Conservation (phyloP, 2,113 vertebrate genomes). For the Philantomba maxwellii region DNA sequence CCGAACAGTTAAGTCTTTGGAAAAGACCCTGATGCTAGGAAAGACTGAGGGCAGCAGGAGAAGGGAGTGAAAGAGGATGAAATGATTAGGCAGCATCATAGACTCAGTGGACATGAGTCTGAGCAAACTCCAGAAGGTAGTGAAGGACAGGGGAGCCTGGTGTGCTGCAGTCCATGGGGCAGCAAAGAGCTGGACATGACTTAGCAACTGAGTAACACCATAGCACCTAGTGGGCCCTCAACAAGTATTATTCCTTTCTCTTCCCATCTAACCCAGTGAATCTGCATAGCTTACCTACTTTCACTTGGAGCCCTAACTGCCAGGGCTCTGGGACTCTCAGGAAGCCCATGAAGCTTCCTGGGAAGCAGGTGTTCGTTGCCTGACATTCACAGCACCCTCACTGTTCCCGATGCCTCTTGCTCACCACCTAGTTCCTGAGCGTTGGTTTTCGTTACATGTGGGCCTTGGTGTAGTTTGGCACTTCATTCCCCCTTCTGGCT, state of each 20-base stretch:
- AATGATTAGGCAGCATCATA: neutral
- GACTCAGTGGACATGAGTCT: neutral
- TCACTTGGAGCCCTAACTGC: neutral
- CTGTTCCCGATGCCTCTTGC: neutral
- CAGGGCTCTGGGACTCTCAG: neutral
- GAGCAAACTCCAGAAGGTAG: neutral
- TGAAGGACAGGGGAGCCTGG: neutral
- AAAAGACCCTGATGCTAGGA: neutral
- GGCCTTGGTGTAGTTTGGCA: neutral
- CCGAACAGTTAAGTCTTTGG: neutral
- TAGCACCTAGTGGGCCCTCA: neutral
- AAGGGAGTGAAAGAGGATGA: neutral
- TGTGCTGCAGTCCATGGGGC: neutral
- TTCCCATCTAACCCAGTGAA: neutral
- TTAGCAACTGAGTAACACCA: neutral
- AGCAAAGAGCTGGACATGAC: neutral
- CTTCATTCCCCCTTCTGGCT: neutral
- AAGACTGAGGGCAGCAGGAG: neutral
- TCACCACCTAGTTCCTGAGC: neutral
- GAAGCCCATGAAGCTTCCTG: neutral
- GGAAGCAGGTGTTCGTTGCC: neutral
- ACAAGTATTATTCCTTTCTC: neutral
- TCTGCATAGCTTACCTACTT: neutral
- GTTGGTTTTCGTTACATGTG: neutral
- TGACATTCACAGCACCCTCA: neutral